Conservation (phyloP, 2,113 vertebrate genomes). For the Hepsetus odoe region DNA sequence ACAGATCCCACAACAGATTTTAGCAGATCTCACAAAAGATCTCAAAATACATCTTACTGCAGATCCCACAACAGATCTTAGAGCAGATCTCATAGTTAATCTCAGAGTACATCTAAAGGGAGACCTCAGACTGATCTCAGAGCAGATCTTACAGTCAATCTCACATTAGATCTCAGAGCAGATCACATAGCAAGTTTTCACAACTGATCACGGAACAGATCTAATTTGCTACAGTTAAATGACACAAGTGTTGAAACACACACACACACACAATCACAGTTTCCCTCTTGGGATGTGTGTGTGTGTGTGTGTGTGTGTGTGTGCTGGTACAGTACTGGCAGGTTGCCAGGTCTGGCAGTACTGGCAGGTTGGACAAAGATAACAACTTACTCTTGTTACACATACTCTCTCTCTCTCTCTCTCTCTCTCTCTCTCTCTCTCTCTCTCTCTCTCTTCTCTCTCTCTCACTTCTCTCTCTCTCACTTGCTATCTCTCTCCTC, state of each 20-base stretch:
- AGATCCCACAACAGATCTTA: no score
- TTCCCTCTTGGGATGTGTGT: not conserved
- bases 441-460: not conserved
- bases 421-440: not conserved
- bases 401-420: not conserved
- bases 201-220: no score
- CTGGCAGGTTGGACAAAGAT: not conserved
- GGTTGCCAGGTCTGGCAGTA: not conserved
- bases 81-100: no score
- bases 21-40: no score
- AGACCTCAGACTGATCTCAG: no score
- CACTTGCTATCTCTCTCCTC: not conserved
- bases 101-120: no score
- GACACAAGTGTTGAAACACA: not conserved
- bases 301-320: not conserved
- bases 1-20: no score
- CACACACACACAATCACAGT: not conserved
- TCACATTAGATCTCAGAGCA: no score
- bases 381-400: not conserved
- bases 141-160: no score
- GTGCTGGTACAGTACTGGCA: not conserved
- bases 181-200: no score
- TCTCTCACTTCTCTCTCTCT: not conserved
- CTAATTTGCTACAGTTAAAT: no score
- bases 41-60: no score